Base-by-base conservation (phyloP, 2,888 invertebrate species). In the Bellardia bayeri region DNA sequence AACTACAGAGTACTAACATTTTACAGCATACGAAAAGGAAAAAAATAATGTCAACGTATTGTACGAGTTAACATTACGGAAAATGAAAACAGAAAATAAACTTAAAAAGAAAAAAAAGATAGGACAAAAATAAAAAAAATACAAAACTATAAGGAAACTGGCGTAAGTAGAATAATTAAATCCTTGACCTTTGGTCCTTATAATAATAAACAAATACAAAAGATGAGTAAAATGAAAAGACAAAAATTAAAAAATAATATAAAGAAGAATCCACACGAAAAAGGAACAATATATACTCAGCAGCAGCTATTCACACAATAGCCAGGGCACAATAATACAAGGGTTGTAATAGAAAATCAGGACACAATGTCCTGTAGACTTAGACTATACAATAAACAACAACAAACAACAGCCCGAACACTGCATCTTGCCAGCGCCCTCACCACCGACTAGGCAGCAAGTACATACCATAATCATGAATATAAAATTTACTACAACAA, bases 131-230 rank as follows among this genome's bases (percentile, higher is more conserved):
- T 14, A 8, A n/a, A 63, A 42, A 49, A 61, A 40, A 49, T 61
- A 68, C 61, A n/a, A 16, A 58, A 75, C 69, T 74, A n/a, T n/a
- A 58, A 69, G 45, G 42, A 85, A 69, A 85, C 69, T 82, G 72
- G 23, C 75, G 66, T 79, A 80, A 87, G 69, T 79, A 82, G 63
- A 82, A 82, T 79, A 87, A 87, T 87, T 87, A 87, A 87, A 85
- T 87, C 87, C 87, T 79, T 87, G 87, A 87, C 87, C 85, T 87
- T 85, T 85, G 69, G 33, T 45, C 81, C 54, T 42, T 16, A 74
- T 30, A 74, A 78, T 64, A 84, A 45, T 14, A 76, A 81, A 42
- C 64, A 68, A 49, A 54, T 64, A 58, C 51, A 66, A 80, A 45
- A 33, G 30, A 49, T 40, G 16, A 42, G 42, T 37, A 56, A 45